Conservation (phyloP, 2,888 invertebrate species). For the Abscondita cerata region DNA sequence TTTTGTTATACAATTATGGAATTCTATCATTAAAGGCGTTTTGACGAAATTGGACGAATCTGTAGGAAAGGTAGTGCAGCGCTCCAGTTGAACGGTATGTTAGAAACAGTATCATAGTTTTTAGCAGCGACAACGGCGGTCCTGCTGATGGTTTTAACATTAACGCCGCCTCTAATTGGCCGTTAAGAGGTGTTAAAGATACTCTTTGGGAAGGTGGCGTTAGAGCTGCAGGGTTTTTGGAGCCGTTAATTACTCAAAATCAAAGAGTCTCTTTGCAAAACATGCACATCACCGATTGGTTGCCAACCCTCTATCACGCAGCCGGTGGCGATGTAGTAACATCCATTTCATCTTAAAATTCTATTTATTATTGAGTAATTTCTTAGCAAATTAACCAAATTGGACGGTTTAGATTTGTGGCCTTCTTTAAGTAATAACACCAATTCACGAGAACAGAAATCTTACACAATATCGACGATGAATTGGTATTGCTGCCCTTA, state of each 20-base stretch:
- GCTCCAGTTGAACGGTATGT: constrained; percentile 68
- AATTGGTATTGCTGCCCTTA: constrained; percentile 74
- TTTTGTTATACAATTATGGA: background rate
- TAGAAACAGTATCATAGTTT: constrained; percentile 85
- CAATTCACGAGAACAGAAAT: constrained; percentile 68
- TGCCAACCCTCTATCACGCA: constrained; percentile 81
- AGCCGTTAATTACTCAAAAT: constrained; percentile 69
- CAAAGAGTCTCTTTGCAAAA: constrained; percentile 71
- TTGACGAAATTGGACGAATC: constrained; percentile 79
- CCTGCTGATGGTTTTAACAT: constrained; percentile 83
- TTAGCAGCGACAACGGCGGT: constrained; percentile 93
- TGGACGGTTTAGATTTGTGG: constrained; percentile 84
- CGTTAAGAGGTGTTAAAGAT: constrained; percentile 85
- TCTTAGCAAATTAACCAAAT: constrained; percentile 45
- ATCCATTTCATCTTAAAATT: too few species aligned
- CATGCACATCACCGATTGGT: constrained; percentile 87
- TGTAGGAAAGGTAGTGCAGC: constrained; percentile 81
- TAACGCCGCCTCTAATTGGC: constrained; percentile 87
- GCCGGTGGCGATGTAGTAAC: constrained; percentile 69
- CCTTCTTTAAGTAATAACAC: constrained; percentile 67
- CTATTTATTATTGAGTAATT: too few species aligned
- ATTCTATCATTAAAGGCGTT: constrained; percentile 18
- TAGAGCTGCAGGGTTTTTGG: constrained; percentile 79
- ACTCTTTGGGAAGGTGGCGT: constrained; percentile 95
- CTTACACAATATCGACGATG: constrained; percentile 89